Conservation (phyloP, 2,113 vertebrate species). For the Psittacula cyanocephala region DNA sequence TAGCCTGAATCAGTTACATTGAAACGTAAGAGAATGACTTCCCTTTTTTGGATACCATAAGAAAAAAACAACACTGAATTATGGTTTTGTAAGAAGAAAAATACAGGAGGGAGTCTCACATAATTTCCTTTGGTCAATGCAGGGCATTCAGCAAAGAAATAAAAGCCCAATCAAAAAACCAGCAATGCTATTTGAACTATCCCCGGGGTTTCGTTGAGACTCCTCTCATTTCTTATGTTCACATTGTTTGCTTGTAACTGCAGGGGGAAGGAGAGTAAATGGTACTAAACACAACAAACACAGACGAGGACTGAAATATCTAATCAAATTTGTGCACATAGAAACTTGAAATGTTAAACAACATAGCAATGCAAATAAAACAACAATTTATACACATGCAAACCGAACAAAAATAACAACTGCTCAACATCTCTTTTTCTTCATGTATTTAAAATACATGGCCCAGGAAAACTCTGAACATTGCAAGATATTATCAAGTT, state of each 20-base stretch:
- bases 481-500: neutral
- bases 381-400: neutral
- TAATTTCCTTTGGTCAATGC: neutral
- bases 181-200: neutral
- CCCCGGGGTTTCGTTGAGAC: neutral
- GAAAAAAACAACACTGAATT: neutral
- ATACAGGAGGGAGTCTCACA: neutral
- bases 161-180: neutral
- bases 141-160: neutral
- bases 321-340: neutral
- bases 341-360: neutral
- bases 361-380: neutral
- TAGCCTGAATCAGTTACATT: neutral
- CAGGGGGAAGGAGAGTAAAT: neutral
- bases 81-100: neutral
- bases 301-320: neutral
- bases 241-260: neutral
- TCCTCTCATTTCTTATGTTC: neutral
- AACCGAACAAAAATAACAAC: neutral
- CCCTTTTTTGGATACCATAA: neutral
- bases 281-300: neutral
- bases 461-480: neutral
- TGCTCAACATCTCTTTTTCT: neutral
- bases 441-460: neutral
- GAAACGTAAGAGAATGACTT: conserved; percentile 3